phyloP scores from a whole-genome alignment of 2,113 vertebrate genomes.

The Macrotus californicus region DNA sequence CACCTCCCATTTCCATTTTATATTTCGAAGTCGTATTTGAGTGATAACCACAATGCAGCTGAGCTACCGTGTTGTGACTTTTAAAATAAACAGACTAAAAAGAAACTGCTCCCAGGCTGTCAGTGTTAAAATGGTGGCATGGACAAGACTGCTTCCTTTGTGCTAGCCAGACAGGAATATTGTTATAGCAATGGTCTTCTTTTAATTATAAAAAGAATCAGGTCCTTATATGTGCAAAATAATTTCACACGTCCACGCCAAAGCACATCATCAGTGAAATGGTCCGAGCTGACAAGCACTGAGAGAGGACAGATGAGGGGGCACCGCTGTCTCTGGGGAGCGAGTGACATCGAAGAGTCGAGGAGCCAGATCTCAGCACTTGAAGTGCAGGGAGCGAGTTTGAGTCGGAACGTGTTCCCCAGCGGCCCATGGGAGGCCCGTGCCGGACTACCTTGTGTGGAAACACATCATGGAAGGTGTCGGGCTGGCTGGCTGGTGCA shows the following conservation, averaged over 20 bases:
- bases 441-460: neutral
- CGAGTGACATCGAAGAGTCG: neutral
- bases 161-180: slow-evolving; percentile 30
- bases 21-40: neutral
- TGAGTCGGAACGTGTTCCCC: neutral
- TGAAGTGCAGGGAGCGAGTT: neutral
- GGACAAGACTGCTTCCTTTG: slow-evolving; percentile 41
- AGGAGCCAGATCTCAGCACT: neutral
- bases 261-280: neutral
- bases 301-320: neutral
- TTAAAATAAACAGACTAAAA: slow-evolving; percentile 25
- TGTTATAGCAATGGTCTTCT: slow-evolving; percentile 39
- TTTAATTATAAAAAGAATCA: slow-evolving; percentile 64
- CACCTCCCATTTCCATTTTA: neutral
- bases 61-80: neutral
- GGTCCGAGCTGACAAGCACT: neutral
- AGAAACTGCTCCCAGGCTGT: slow-evolving; percentile 28
- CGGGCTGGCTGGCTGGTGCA: neutral
- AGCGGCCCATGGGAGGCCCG: neutral
- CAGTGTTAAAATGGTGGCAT: slow-evolving; percentile 38
- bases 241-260: neutral
- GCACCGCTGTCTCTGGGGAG: too few relatives aligned
- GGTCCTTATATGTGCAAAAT: slow-evolving; percentile 38
- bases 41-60: neutral
- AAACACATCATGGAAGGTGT: neutral